These are phyloP conservation scores for Moxostoma hubbsi DNA, from an alignment of 2,797 vertebrate genomes.

Conservation along the genomic window DNA sequence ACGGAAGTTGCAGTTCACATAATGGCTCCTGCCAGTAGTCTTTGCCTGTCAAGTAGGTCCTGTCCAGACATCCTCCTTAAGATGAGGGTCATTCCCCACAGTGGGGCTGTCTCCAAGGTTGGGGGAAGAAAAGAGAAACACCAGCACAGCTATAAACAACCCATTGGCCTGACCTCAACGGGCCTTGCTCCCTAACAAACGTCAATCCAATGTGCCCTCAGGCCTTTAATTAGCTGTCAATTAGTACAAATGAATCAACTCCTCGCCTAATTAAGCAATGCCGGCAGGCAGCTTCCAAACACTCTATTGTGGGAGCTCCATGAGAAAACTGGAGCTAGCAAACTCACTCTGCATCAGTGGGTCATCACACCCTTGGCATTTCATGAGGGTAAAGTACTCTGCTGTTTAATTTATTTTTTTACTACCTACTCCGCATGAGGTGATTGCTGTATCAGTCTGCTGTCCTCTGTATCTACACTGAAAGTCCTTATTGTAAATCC, in stretches of 20 bases:
- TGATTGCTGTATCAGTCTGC: slow-evolving; percentile 69
- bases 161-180: slow-evolving; percentile 81
- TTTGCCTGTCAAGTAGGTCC: slow-evolving; percentile 62
- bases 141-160: slow-evolving; percentile 59
- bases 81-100: slow-evolving; percentile 64
- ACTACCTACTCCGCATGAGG: slow-evolving; percentile 67
- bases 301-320: slow-evolving; percentile 86
- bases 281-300: slow-evolving; percentile 92
- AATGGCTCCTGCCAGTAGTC: slow-evolving; percentile 54
- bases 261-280: slow-evolving; percentile 98
- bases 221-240: slow-evolving; percentile 99
- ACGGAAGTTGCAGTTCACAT: slow-evolving; percentile 62
- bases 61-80: slow-evolving; percentile 55
- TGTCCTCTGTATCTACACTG: slow-evolving; percentile 13
- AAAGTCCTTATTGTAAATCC: slow-evolving; percentile 14
- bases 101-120: slow-evolving; percentile 62
- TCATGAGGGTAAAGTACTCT: slow-evolving; percentile 48
- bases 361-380: slow-evolving; percentile 69
- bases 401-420: slow-evolving; percentile 52
- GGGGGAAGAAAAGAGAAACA: slow-evolving; percentile 49
- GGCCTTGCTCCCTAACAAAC: slow-evolving; percentile 84
- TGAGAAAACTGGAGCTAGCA: slow-evolving; percentile 92
- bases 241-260: slow-evolving; percentile 99
- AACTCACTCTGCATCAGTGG: slow-evolving; percentile 81
- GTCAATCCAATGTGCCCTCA: slow-evolving; percentile 92